Base-by-base conservation (phyloP, 1,140 invertebrate species). In the Oncopodura yosiiana region DNA sequence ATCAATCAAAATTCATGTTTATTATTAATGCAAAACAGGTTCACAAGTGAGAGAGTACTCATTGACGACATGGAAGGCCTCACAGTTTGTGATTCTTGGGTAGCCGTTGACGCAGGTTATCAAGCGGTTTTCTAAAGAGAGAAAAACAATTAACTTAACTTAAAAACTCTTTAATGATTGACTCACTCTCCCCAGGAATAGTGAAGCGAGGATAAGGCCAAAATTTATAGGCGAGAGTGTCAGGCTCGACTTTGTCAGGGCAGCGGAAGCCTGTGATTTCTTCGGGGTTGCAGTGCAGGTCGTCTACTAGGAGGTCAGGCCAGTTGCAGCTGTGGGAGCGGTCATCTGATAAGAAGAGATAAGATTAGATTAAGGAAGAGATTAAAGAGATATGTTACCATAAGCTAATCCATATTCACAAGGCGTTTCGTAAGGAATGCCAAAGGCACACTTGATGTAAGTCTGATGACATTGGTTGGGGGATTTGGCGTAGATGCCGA, bases 261-360 rank as follows among this genome's bases (percentile, higher is more conserved):
- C 75, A 76, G 27, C 67, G 67, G 67, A 76, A 76, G n/a, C 73
- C 73, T 16, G 74, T 66, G n/a, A 76, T 66, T 39, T 67, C 74
- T 75, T 91, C 87, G 44, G 87, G 86, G 68, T 89, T 87, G 72
- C 89, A 94, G 8, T 52, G 38, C n/a, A n/a, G n/a, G n/a, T n/a
- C n/a, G 38, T 87, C 84, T 36, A 87, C 70, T 1, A 93, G 75
- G 43, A 88, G 78, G 75, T 94, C 90, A 9, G 90, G 88, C 89
- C 89, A 94, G 67, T 93, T 90, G 76, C 90, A 94, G 21, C 80
- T 79, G 65, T 94, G 89, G 41, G 78, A 87, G 58, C 84, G 82
- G 21, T 86, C 82, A 66, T 94, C 87, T n/a, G n/a, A 69, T 93
- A 94, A n/a, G 54, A 53, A 32, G 30, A 32, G 30, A 6, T 14